Evolutionary conservation across 2,113 vertebrate genomes (phyloP).

Genomic region (Helogale parvula): DNA sequence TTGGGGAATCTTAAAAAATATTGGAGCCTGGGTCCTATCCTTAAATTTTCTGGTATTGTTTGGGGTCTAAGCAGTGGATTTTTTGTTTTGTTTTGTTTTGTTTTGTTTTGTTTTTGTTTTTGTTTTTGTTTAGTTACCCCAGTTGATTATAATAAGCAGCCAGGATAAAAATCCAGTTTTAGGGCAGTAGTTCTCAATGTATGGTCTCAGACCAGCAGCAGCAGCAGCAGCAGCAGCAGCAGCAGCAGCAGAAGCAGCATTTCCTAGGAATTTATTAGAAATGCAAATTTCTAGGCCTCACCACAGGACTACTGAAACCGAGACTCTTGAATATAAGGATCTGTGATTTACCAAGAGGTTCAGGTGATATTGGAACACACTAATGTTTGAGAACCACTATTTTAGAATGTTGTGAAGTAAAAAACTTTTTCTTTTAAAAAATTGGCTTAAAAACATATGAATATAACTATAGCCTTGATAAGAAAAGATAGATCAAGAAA

Average conservation of each 20-base stretch:
- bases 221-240: neutral
- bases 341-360: neutral
- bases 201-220: neutral
- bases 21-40: neutral
- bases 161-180: neutral
- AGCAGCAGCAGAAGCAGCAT: neutral
- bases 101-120: neutral
- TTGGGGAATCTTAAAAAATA: neutral
- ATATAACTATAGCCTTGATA: neutral
- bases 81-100: neutral
- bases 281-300: neutral
- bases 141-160: neutral
- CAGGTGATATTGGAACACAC: neutral
- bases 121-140: neutral
- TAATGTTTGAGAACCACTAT: neutral
- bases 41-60: neutral
- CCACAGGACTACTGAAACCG: neutral
- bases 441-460: neutral
- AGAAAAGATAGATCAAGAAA: neutral
- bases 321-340: neutral
- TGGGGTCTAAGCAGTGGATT: neutral
- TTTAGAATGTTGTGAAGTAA: neutral
- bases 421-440: neutral
- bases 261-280: neutral
- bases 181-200: neutral